Conservation (phyloP, 1,140 invertebrate genomes). For the Drosophila busckii region DNA sequence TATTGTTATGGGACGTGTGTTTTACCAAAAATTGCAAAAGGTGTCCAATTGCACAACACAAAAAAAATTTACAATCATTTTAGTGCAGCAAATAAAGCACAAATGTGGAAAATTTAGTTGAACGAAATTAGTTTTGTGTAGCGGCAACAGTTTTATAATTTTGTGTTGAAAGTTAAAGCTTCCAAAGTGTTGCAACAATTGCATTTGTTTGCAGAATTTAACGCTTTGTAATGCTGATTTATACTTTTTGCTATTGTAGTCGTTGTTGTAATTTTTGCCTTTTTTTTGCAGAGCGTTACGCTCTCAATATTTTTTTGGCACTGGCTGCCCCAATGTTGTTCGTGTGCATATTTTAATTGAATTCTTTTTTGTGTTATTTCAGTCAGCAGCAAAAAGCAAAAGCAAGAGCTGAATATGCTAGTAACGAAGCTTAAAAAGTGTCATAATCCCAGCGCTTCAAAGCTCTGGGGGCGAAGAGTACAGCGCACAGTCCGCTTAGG, state of each 20-base stretch:
- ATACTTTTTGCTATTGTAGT: conserved; percentile 35
- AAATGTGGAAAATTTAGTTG: no score
- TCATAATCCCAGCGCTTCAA: conserved; percentile 47
- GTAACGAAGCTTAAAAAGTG: conserved; percentile 58
- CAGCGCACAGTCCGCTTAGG: no score
- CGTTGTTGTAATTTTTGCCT: conserved; percentile 11
- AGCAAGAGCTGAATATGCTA: conserved; percentile 57
- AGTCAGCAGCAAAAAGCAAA: conserved; percentile 67
- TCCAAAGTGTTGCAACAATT: no score
- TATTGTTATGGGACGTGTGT: conserved; percentile 25
- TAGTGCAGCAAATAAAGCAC: no score
- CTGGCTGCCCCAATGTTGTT: conserved; percentile 31
- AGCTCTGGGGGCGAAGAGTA: no score
- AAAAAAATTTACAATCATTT: no score
- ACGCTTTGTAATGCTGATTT: conserved; percentile 68
- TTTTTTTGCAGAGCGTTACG: conserved; percentile 45
- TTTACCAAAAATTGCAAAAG: conserved; percentile 39
- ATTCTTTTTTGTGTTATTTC: conserved; percentile 75
- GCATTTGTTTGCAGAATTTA: conserved; percentile 60
- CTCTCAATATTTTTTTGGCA: conserved; percentile 56
- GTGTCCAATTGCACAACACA: conserved; percentile 8
- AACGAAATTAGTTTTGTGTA: no score
- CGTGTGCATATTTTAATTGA: conserved; percentile 70
- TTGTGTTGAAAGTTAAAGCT: no score
- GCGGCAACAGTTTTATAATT: no score